Evolutionary conservation across 2,888 invertebrate species (phyloP).

Genomic region (Acronicta aceris): DNA sequence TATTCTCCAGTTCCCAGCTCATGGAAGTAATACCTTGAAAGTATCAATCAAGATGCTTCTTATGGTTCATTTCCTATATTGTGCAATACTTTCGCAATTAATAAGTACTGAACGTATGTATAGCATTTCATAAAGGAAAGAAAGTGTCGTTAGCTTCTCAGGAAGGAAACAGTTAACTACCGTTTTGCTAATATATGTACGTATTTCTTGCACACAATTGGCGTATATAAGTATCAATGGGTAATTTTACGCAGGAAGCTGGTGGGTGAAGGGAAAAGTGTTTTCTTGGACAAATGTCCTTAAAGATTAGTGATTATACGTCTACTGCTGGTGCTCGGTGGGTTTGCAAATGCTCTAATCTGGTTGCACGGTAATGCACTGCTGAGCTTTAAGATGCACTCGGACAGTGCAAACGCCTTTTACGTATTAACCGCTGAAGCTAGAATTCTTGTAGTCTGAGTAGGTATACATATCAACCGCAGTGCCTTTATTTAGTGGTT

Average conservation of each 20-base stretch:
- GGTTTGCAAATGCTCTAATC: background rate
- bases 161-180: constrained; percentile 52
- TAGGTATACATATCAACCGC: too few species aligned
- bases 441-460: too few species aligned
- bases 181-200: constrained; percentile 45
- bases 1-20: constrained; percentile 18
- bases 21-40: constrained; percentile 26
- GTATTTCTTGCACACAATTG: constrained; percentile 45
- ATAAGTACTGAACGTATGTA: constrained; percentile 42
- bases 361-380: background rate
- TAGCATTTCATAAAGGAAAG: constrained; percentile 54
- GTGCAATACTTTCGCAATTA: constrained; percentile 53
- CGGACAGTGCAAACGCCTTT: too few species aligned
- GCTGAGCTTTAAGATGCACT: too few species aligned
- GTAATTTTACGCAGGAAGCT: constrained; percentile 10
- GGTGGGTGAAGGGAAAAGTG: background rate
- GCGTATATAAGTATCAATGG: constrained; percentile 1
- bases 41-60: constrained; percentile 49
- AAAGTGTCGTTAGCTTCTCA: constrained; percentile 52
- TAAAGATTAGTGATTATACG: background rate
- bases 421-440: too few species aligned
- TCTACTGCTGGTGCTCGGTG: background rate
- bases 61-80: constrained; percentile 48
- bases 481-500: too few species aligned
- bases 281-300: constrained; percentile 3